Evolutionary conservation across 2,888 invertebrate genomes (phyloP), one percentile per base, ranked within the genome.

Genomic region (Ariolimax columbianus): DNA sequence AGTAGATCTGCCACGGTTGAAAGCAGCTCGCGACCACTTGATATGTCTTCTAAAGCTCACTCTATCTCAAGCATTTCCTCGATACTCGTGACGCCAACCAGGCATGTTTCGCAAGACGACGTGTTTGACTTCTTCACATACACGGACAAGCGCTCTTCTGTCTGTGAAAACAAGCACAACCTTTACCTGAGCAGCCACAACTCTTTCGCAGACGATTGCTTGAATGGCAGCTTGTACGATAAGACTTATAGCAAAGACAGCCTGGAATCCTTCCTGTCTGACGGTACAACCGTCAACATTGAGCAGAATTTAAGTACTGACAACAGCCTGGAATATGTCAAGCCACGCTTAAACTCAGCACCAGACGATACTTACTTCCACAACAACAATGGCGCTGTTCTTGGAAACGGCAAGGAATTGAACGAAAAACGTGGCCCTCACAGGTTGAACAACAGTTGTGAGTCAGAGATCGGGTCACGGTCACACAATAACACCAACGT

Each of bases 1-100:
- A 83, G 83, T 36, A 59, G 36, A 36, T 83, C 83, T 7, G 83
- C 83, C 33, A 68, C 66, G 19, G 68, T 83, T 14, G 77, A 77
- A 43, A 38, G 77, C 66, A 33, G 11, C 23, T 66, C 43, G 30
- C n/a, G 51, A n/a, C 47, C 47, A 19, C 40, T 55, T 14, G 43
- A 43, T 19, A 7, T 40, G 14, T n/a, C 38, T 14, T 43, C 66
- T 0, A 51, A 23, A 59, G 66, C 51, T 19, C 63, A 68, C 7
- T 59, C 77, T 19, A 26, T 26, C 38, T 77, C 77, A n/a, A 75
- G 68, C 17, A 51, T 36, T 3, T 68, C 83, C 36, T 66, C 77
- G 26, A 68, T 47, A 26, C 33, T 26, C 0, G 17, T 77, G 23
- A 77, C 83, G 7, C 83, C 83, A 0, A 59, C 73, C 6, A 36